Evolutionary conservation across 2,888 invertebrate genomes (phyloP).

Genomic region (Philopedon plagiatum): DNA sequence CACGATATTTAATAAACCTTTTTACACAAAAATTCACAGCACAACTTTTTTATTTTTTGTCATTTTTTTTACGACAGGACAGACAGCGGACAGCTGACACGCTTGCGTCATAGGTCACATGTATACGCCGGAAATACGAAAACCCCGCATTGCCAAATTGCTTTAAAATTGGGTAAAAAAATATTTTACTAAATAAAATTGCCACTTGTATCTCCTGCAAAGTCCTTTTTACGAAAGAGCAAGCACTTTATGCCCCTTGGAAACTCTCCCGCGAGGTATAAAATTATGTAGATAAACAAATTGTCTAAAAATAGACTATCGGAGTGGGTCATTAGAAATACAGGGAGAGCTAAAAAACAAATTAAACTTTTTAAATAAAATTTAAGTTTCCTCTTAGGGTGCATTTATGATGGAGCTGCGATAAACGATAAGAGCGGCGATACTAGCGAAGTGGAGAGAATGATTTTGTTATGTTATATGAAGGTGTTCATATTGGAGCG

Average conservation of each 20-base stretch:
- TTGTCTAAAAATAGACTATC: slow-evolving; percentile 35
- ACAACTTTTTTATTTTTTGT: slow-evolving; percentile 33
- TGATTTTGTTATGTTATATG: too few relatives aligned
- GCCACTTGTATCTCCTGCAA: slow-evolving; percentile 23
- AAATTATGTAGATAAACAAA: slow-evolving; percentile 36
- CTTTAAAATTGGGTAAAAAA: background rate
- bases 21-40: slow-evolving; percentile 28
- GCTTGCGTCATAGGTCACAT: slow-evolving; percentile 29
- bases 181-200: background rate
- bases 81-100: slow-evolving; percentile 31
- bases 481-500: too few relatives aligned
- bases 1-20: slow-evolving; percentile 2
- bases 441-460: too few relatives aligned
- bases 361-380: too few relatives aligned
- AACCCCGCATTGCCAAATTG: background rate
- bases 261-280: slow-evolving; percentile 38
- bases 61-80: too few relatives aligned
- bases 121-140: slow-evolving; percentile 18
- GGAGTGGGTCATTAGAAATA: slow-evolving; percentile 11
- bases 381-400: too few relatives aligned
- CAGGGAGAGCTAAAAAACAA: background rate
- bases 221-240: background rate
- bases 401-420: too few relatives aligned
- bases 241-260: slow-evolving; percentile 28
- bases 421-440: too few relatives aligned